These are phyloP conservation scores for Phrynocephalus forsythii DNA, from an alignment of 2,797 vertebrate species.

Conservation along the genomic window DNA sequence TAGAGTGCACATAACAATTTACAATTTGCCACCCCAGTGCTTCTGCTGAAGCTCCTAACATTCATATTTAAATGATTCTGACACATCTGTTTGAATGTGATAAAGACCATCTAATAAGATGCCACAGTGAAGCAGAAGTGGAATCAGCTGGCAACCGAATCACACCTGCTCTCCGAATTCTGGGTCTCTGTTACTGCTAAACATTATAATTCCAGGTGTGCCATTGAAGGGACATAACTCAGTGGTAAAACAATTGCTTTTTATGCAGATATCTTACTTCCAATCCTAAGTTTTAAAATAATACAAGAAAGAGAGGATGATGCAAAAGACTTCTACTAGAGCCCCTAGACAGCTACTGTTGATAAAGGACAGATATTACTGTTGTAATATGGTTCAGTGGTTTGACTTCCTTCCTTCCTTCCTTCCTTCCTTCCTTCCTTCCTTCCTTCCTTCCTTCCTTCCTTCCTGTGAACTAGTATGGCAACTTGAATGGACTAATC, in stretches of 20 bases:
- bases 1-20: background rate
- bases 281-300: background rate
- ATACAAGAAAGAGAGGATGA: background rate
- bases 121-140: background rate
- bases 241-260: background rate
- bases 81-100: background rate
- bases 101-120: constrained; percentile 8
- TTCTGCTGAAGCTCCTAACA: constrained; percentile 2
- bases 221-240: background rate
- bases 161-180: background rate
- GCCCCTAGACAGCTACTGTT: background rate
- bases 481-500: no score
- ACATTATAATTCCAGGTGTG: background rate
- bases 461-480: background rate
- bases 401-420: background rate
- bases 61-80: constrained; percentile 17
- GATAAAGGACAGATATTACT: background rate
- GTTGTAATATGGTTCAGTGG: background rate
- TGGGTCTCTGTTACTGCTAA: background rate
- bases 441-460: no score
- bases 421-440: background rate
- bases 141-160: background rate
- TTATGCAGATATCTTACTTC: background rate
- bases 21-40: constrained; percentile 8
- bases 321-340: background rate